Conservation (phyloP, 2,113 vertebrate genomes). For the Takifugu bimaculatus region DNA sequence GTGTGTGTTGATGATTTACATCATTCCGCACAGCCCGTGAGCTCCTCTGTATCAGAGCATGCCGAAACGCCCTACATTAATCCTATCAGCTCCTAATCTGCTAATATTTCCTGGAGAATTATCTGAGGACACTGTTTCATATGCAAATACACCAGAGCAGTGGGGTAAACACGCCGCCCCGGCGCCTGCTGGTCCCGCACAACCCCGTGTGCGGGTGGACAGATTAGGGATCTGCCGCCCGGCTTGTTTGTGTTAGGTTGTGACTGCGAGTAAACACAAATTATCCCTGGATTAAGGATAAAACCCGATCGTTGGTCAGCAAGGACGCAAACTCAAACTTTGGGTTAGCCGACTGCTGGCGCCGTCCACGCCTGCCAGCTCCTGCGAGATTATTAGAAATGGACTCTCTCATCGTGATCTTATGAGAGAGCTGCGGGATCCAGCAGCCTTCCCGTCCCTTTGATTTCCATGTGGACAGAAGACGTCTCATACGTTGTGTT, state of each 20-base stretch:
- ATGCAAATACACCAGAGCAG: slow-evolving; percentile 62
- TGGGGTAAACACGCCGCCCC: slow-evolving; percentile 53
- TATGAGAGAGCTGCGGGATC: too few relatives aligned
- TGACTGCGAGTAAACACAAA: slow-evolving; percentile 54
- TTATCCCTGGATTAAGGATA: slow-evolving; percentile 62
- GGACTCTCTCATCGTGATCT: too few relatives aligned
- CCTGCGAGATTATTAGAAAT: too few relatives aligned
- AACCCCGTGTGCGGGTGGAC: slow-evolving; percentile 37
- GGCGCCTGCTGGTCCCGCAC: slow-evolving; percentile 30
- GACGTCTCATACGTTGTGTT: too few relatives aligned
- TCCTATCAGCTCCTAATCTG: slow-evolving; percentile 53
- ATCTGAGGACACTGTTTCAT: slow-evolving; percentile 61
- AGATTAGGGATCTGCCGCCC: slow-evolving; percentile 56
- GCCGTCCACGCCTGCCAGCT: too few relatives aligned
- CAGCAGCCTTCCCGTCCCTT: too few relatives aligned
- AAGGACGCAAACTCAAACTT: slow-evolving; percentile 47
- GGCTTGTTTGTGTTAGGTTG: slow-evolving; percentile 59
- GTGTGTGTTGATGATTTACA: slow-evolving; percentile 27
- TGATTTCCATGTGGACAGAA: too few relatives aligned
- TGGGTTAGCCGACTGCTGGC: slow-evolving; percentile 2
- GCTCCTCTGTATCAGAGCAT: slow-evolving; percentile 28
- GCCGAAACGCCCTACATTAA: slow-evolving; percentile 38
- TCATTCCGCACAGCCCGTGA: slow-evolving; percentile 12
- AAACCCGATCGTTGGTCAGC: slow-evolving; percentile 58
- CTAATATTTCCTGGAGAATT: slow-evolving; percentile 63